Evolutionary conservation across 2,888 invertebrate genomes (phyloP).

Genomic region (Campoletis raptor): DNA sequence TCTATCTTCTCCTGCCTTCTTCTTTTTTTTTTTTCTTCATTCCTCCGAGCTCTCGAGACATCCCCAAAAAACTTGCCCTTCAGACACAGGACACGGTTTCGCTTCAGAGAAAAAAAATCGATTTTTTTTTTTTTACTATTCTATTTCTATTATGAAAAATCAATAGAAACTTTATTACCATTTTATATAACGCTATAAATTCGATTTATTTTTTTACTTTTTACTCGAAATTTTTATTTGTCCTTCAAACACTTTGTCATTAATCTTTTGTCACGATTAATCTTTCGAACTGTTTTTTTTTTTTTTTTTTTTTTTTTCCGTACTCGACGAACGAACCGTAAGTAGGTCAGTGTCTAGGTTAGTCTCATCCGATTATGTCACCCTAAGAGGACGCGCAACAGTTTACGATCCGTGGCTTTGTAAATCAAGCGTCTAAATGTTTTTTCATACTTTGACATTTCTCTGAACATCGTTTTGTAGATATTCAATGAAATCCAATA

Average conservation of each 20-base stretch:
- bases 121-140: background rate
- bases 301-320: background rate
- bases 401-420: slow-evolving; percentile 6
- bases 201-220: background rate
- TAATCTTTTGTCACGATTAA: background rate
- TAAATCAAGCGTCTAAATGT: background rate
- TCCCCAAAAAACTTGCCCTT: slow-evolving; percentile 13
- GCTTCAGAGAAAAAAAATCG: background rate
- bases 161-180: background rate
- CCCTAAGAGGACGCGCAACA: slow-evolving; percentile 47
- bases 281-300: background rate
- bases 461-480: background rate
- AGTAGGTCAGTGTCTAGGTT: slow-evolving; percentile 39
- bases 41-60: background rate
- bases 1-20: slow-evolving; percentile 22
- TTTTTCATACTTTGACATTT: background rate
- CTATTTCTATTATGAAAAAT: background rate
- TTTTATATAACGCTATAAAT: background rate
- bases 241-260: background rate
- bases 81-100: background rate
- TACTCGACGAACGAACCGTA: slow-evolving; percentile 17
- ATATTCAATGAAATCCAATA: background rate
- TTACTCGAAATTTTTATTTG: background rate
- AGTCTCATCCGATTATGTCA: slow-evolving; percentile 48
- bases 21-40: slow-evolving; percentile 7